Evolutionary conservation across 1,140 invertebrate species (phyloP).

Genomic region (Paracyclopina nana): DNA sequence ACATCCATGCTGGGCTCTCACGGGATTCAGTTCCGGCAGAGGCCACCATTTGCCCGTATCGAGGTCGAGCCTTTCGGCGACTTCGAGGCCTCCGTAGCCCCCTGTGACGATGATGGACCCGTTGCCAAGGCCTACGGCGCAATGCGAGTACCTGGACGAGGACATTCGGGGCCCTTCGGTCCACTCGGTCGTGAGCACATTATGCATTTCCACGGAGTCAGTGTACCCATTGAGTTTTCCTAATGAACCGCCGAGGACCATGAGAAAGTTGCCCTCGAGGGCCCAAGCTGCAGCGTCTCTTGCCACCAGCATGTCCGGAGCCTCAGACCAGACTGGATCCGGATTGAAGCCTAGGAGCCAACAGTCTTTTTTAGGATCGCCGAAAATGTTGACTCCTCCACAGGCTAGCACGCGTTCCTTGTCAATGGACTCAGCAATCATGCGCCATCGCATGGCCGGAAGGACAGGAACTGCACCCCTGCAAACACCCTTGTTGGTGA

Average conservation of each 20-base stretch:
- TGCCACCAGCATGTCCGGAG: background rate
- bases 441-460: slow-evolving; percentile 8
- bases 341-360: slow-evolving; percentile 7
- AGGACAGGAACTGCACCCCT: slow-evolving; percentile 7
- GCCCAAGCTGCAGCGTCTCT: slow-evolving; percentile 12
- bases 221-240: slow-evolving; percentile 10
- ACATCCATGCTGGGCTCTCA: slow-evolving; percentile 13
- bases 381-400: slow-evolving; percentile 4
- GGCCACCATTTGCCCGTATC: background rate
- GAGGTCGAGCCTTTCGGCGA: slow-evolving; percentile 6
- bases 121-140: slow-evolving; percentile 12
- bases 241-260: slow-evolving; percentile 4
- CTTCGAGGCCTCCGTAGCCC: slow-evolving; percentile 6
- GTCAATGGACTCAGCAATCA: background rate
- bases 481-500: slow-evolving; percentile 1
- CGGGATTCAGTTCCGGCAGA: slow-evolving; percentile 7
- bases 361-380: slow-evolving; percentile 12
- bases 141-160: background rate
- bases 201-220: slow-evolving; percentile 2
- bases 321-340: background rate
- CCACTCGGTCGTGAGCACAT: background rate
- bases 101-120: slow-evolving; percentile 9
- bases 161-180: background rate
- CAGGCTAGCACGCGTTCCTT: slow-evolving; percentile 8
- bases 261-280: background rate